Conservation (phyloP, 2,797 vertebrate genomes). For the Ambastaia sidthimunki region DNA sequence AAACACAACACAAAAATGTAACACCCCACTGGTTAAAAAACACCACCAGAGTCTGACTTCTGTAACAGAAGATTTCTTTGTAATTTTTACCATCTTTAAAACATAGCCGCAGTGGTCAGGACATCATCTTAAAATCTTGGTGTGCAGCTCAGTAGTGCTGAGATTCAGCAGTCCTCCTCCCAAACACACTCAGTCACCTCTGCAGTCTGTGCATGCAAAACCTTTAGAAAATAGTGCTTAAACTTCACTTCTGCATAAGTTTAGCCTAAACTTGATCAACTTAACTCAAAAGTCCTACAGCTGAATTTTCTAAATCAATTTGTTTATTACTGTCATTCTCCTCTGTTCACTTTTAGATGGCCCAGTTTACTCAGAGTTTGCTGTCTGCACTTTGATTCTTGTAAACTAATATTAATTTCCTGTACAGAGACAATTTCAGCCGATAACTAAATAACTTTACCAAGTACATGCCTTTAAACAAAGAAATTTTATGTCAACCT, state of each 20-base stretch:
- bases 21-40: too few relatives aligned
- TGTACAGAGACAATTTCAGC: slow-evolving; percentile 33
- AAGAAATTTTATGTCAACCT: neutral
- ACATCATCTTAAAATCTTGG: neutral
- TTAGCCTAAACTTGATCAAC: neutral
- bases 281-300: neutral
- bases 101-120: neutral
- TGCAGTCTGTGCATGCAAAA: neutral
- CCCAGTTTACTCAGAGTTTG: slow-evolving; percentile 15
- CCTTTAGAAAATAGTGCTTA: neutral
- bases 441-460: too few relatives aligned
- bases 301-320: neutral
- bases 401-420: slow-evolving; percentile 48
- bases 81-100: neutral
- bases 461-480: neutral
- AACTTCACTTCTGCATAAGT: neutral
- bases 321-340: neutral
- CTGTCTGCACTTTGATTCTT: slow-evolving; percentile 7
- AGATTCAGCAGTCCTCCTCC: neutral
- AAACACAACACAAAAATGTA: too few relatives aligned
- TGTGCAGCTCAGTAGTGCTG: neutral
- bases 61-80: neutral
- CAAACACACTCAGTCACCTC: neutral
- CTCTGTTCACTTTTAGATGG: slow-evolving; percentile 3
- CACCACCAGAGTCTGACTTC: neutral